These are phyloP conservation scores for Agapornis roseicollis DNA, from an alignment of 2,113 vertebrate species.

Conservation along the genomic window DNA sequence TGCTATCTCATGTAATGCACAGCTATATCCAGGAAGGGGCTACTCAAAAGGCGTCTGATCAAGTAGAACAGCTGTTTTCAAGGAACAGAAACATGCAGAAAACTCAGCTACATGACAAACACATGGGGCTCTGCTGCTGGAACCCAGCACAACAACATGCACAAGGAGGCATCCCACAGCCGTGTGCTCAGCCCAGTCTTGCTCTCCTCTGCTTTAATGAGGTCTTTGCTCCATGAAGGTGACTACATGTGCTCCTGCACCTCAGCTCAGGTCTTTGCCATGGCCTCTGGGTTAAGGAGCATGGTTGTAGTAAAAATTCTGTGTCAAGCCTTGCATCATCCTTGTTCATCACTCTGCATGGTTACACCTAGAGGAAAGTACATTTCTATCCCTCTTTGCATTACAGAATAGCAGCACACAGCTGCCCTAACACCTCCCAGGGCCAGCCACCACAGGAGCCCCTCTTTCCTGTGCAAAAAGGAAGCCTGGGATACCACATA, in stretches of 20 bases:
- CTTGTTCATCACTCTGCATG: background rate
- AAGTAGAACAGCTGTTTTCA: background rate
- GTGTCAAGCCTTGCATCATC: background rate
- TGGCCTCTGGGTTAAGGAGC: background rate
- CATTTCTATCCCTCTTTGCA: background rate
- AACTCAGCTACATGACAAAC: background rate
- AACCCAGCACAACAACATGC: too few relatives aligned
- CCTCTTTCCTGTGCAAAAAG: background rate
- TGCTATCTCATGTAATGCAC: background rate
- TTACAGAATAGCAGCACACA: fast-evolving
- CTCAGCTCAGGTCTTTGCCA: background rate
- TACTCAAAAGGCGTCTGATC: background rate
- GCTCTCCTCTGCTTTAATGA: background rate
- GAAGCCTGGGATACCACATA: background rate
- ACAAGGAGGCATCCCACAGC: background rate
- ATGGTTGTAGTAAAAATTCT: fast-evolving
- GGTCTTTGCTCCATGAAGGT: fast-evolving
- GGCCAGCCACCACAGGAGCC: fast-evolving
- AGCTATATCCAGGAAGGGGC: background rate
- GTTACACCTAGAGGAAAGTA: background rate
- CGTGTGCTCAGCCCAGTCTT: background rate
- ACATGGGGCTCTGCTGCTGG: background rate
- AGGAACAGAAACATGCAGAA: background rate
- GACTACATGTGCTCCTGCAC: fast-evolving
- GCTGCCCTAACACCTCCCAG: background rate